A percentile compares a stretch with the other conserved stretches of the same genome.
These are phyloP conservation scores for Alcedo quadribrachys DNA, from an alignment of 2,797 vertebrate genomes.

Conservation along the genomic window DNA sequence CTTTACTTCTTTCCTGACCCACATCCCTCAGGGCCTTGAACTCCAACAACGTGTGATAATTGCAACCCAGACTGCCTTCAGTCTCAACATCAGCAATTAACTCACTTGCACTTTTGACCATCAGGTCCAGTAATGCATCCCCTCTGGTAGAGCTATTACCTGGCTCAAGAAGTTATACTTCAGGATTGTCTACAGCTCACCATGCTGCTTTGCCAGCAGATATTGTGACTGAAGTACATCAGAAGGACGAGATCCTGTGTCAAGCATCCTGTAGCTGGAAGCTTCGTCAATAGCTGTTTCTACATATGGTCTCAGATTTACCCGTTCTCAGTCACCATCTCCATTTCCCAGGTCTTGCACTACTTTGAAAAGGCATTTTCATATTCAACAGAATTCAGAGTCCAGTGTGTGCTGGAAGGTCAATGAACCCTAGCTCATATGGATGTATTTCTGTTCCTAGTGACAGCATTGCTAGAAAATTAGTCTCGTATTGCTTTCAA, in stretches of 20 bases:
- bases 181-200: background rate
- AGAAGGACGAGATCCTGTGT: background rate
- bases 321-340: background rate
- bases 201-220: background rate
- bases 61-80: background rate
- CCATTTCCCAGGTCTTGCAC: background rate
- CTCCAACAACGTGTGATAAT: background rate
- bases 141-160: background rate
- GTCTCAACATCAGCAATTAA: background rate
- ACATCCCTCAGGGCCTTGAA: background rate
- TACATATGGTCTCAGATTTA: background rate
- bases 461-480: background rate
- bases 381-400: background rate
- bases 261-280: background rate
- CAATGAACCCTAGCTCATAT: background rate
- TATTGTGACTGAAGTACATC: background rate
- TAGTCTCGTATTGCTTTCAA: background rate
- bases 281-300: background rate
- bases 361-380: background rate
- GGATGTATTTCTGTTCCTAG: background rate
- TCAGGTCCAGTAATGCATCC: background rate
- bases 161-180: background rate
- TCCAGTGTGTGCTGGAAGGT: accelerated
- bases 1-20: background rate
- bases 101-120: background rate